Evolutionary conservation across 2,113 vertebrate genomes (phyloP), one percentile per base, ranked within the genome.

Genomic region (Cairina moschata): DNA sequence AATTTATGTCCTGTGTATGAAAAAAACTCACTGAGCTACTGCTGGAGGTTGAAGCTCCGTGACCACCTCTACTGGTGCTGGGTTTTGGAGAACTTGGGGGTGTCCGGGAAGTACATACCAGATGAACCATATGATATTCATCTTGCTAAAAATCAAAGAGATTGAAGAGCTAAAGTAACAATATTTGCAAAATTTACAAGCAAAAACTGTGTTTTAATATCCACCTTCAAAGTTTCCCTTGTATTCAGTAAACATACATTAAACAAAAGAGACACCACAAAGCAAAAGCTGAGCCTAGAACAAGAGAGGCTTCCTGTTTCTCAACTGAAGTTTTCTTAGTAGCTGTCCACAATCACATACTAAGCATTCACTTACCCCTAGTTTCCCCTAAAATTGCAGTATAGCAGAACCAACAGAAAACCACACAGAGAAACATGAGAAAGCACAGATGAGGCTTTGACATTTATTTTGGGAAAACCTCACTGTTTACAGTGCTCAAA

Each of bases 81-180:
- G 97, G 89, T 91, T 98, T 97, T 74, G 98, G 98, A 95, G 98
- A 98, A 95, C 96, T 97, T 85, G 98, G 98, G 91, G 98, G 98
- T 91, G 97, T 98, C 97, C 98, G 98, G 87, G 98, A 98, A 88
- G 98, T 94, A 93, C 98, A 98, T 9, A 98, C 98, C 91, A 98
- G 98, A 88, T 98, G 98, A 97, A 98, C 98, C 98, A 98, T 98
- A 75, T 98, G 98, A 97, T 98, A 98, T 17, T 98, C 98, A 97
- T 98, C 98, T 98, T 98, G 98, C 98, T 98, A 95, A 77, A 98
- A 98, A 90, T 90, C 80, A 97, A 97, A 91, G 72, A 97, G 71
- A 96, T 93, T 13, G 32, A 91, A 94, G 28, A 81, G 91, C 86
- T 97, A 91, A 97, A 96, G 62, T 50, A 91, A 69, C 23, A 87